Evolutionary conservation across 1,140 invertebrate genomes (phyloP).

Genomic region (Colletes latitarsis): DNA sequence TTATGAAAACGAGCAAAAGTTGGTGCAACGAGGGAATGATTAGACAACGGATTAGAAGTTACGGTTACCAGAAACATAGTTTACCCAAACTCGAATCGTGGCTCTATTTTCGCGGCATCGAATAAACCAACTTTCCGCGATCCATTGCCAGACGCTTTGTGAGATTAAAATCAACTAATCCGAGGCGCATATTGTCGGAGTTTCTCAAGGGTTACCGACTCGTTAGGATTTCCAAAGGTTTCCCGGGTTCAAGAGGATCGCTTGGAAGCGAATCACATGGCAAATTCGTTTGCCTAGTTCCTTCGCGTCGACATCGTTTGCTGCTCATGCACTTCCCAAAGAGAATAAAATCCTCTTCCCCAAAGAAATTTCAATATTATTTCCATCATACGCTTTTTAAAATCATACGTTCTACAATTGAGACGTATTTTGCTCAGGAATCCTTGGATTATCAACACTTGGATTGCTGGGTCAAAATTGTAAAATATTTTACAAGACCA

Average conservation of each 20-base stretch:
- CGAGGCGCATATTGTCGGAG: slow-evolving; percentile 22
- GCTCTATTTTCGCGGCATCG: neutral
- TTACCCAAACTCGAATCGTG: neutral
- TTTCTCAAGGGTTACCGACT: slow-evolving; percentile 32
- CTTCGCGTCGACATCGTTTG: too few species aligned
- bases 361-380: too few species aligned
- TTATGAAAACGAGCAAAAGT: neutral
- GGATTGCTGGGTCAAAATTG: too few species aligned
- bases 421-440: too few species aligned
- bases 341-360: too few species aligned
- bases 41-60: neutral
- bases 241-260: slow-evolving; percentile 12
- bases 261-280: neutral
- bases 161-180: slow-evolving; percentile 49
- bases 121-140: slow-evolving; percentile 13
- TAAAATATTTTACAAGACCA: too few species aligned
- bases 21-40: neutral
- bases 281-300: slow-evolving; percentile 2
- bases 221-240: slow-evolving; percentile 35
- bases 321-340: too few species aligned
- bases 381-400: too few species aligned
- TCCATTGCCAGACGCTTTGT: slow-evolving; percentile 1
- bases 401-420: too few species aligned
- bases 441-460: too few species aligned
- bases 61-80: neutral